phyloP scores from a whole-genome alignment of 2,888 invertebrate species.

The Conus canariensis region DNA sequence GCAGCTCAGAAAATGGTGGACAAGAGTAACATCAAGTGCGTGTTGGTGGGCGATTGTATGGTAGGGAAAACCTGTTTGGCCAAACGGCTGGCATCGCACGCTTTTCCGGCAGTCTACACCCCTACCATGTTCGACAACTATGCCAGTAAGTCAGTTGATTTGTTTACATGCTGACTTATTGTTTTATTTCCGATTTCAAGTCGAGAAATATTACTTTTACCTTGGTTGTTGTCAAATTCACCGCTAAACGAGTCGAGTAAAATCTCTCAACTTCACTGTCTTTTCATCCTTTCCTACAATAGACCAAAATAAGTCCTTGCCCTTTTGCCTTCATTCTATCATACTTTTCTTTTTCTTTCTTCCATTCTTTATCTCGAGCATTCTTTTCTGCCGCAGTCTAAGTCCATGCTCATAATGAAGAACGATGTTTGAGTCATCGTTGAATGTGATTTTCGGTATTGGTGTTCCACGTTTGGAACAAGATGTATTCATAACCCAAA shows the following conservation, averaged over 20 bases:
- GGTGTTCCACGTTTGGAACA: too few species aligned
- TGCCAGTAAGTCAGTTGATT: conserved; percentile 59
- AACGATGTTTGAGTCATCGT: too few species aligned
- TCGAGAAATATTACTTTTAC: too few species aligned
- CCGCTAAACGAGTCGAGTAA: too few species aligned
- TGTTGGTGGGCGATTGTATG: conserved; percentile 68
- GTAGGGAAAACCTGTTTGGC: conserved; percentile 68
- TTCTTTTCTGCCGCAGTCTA: too few species aligned
- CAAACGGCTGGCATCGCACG: conserved; percentile 61
- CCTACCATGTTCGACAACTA: conserved; percentile 71
- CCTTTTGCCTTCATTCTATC: not conserved
- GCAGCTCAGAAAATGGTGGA: conserved; percentile 48
- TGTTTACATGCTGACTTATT: too few species aligned
- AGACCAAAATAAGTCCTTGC: too few species aligned
- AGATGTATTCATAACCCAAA: too few species aligned
- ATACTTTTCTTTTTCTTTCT: not conserved
- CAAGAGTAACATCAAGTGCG: conserved; percentile 66
- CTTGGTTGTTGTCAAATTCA: too few species aligned
- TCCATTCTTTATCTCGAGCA: not conserved
- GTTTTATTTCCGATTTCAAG: too few species aligned
- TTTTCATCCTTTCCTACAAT: not conserved
- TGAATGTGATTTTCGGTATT: too few species aligned
- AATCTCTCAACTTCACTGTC: not conserved
- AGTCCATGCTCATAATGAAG: too few species aligned
- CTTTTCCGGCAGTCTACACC: conserved; percentile 64